Evolutionary conservation across 2,888 invertebrate species (phyloP).

Genomic region (Dynastes grantii): DNA sequence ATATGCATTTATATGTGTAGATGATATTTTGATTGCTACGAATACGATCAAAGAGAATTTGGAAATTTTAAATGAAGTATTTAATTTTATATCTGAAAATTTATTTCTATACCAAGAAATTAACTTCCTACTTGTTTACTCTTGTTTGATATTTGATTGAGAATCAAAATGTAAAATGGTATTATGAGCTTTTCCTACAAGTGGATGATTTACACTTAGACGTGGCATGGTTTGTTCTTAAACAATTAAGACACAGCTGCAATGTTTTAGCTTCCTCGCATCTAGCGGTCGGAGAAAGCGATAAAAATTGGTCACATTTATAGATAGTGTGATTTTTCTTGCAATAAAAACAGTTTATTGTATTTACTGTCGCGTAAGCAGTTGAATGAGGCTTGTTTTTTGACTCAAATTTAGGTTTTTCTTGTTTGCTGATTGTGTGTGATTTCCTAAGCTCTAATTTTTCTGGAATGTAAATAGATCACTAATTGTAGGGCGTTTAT

Average conservation of each 20-base stretch:
- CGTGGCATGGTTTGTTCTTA: not conserved
- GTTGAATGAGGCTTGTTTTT: not conserved
- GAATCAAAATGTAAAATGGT: not conserved
- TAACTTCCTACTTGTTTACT: not conserved
- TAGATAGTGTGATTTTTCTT: not conserved
- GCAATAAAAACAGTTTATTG: not conserved
- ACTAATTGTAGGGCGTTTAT: not conserved
- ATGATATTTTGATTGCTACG: no score
- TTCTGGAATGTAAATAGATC: not conserved
- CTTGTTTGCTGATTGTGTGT: not conserved
- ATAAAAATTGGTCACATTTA: not conserved
- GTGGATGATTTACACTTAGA: not conserved
- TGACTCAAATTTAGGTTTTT: not conserved
- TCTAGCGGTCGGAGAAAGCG: not conserved
- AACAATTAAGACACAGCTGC: not conserved
- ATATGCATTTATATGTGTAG: slow-evolving; percentile 8
- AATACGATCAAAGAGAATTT: not conserved
- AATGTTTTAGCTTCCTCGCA: not conserved
- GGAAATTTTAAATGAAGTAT: slow-evolving; percentile 14
- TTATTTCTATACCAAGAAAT: not conserved
- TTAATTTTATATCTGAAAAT: slow-evolving; percentile 3
- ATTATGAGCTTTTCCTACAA: not conserved
- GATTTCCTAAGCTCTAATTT: not conserved
- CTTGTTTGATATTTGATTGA: not conserved
- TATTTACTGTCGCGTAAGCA: not conserved